Evolutionary conservation across 1,140 invertebrate genomes (phyloP), one percentile per base, ranked within the genome.

Genomic region (Calycopis cecrops): DNA sequence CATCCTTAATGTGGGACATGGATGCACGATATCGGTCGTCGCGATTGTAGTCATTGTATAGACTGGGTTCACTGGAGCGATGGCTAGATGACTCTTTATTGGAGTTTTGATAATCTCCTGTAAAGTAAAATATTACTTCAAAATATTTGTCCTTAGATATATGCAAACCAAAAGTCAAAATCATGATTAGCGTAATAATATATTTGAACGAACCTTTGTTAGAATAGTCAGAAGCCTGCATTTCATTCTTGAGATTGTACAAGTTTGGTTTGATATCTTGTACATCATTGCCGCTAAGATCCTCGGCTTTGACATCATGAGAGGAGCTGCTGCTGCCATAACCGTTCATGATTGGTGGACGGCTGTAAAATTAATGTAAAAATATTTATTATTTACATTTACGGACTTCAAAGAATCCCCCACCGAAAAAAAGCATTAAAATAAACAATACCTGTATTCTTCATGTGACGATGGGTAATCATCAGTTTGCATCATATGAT

Each of bases 381-480:
- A 11, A 14, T 21, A 52, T 17, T 33, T 21, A 9, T 35, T 35
- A 9, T 8, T 34, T 16, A 9, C 6, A 38, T 21, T 12, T 51
- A 57, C n/a, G 42, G 28, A 48, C 8, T 35, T 16, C 38, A 21
- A 40, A 38, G 9, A 35, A 48, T 35, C 9, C 12, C 42, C 37
- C 17, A 18, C 33, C 4, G 14, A 53, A 47, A 14, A 37, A 42
- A 7, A 47, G 38, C 6, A 21, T 11, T 37, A 44, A 35, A 8
- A 2, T 3, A 28, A 28, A 28, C 21, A 28, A 28, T 71, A 88
- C 87, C 84, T 85, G 70, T 88, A 88, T 58, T 88, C 87, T 21
- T 88, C 87, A 35, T 88, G 87, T 9, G 86, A 80, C 47, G 85
- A 79, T 11, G 83, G 85, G 62, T 88, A 88, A 42, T 88, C 87